Evolutionary conservation across 2,797 vertebrate genomes (phyloP).

Genomic region (Parotocinclus haroldoi): DNA sequence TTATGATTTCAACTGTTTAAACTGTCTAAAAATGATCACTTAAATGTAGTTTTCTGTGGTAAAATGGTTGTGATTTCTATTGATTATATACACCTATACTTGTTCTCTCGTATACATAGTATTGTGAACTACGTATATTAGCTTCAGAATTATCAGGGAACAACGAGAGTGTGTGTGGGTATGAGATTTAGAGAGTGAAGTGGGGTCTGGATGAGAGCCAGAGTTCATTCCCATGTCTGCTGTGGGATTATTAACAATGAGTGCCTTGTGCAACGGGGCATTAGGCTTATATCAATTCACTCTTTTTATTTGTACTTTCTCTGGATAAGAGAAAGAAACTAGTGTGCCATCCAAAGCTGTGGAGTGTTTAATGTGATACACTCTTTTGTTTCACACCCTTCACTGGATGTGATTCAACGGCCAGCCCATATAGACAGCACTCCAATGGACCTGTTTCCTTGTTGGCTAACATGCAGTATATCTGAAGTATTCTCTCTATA

Average conservation of each 20-base stretch:
- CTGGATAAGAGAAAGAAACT: constrained; percentile 41
- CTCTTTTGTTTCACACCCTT: constrained; percentile 41
- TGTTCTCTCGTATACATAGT: too few relatives aligned
- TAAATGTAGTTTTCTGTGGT: neutral
- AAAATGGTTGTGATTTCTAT: constrained; percentile 19
- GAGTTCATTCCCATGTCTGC: constrained; percentile 51
- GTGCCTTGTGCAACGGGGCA: constrained; percentile 47
- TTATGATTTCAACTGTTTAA: too few relatives aligned
- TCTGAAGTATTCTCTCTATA: neutral
- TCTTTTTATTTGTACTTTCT: constrained; percentile 52
- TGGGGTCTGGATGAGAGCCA: constrained; percentile 26
- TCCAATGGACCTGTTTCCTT: constrained; percentile 10
- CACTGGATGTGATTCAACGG: constrained; percentile 33
- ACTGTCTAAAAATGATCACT: too few relatives aligned
- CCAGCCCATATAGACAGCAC: constrained; percentile 1
- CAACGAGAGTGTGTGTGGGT: neutral
- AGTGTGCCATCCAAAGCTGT: constrained; percentile 40
- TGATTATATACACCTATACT: neutral
- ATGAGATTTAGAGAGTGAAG: constrained; percentile 13
- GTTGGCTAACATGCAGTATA: constrained; percentile 18
- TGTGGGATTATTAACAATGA: constrained; percentile 51
- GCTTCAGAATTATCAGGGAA: constrained; percentile 8
- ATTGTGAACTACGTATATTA: constrained; percentile 15
- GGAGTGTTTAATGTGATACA: constrained; percentile 36
- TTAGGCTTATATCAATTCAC: constrained; percentile 52